These are phyloP conservation scores for Drosophila dunni DNA, from an alignment of 1,140 invertebrate species.

Conservation along the genomic window DNA sequence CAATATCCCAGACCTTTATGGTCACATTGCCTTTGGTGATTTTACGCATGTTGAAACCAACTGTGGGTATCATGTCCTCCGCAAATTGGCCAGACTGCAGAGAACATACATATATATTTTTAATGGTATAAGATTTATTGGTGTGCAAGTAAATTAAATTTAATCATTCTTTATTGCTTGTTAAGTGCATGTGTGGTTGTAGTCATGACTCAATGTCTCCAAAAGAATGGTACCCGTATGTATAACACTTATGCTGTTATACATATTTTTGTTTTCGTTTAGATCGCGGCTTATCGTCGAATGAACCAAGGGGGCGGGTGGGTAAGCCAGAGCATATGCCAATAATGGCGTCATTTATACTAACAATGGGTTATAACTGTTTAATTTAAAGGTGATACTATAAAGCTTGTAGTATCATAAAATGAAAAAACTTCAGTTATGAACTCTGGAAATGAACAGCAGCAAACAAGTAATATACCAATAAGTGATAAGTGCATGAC, in stretches of 20 bases:
- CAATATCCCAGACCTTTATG: conserved; percentile 99
- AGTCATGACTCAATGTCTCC: background rate
- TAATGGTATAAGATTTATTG: no score
- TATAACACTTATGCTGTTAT: background rate
- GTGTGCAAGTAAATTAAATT: background rate
- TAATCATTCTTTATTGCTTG: conserved; percentile 1
- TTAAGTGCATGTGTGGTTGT: background rate
- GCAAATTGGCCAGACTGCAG: conserved; percentile 98
- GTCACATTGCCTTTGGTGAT: conserved; percentile 99
- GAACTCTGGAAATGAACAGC: conserved; percentile 19
- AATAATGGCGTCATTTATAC: conserved; percentile 62
- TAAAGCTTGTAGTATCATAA: conserved; percentile 42
- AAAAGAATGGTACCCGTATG: conserved; percentile 14
- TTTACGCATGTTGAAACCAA: conserved; percentile 99
- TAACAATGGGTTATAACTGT: conserved; percentile 28
- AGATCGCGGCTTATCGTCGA: conserved; percentile 49
- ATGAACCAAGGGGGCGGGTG: conserved; percentile 2
- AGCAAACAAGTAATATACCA: conserved; percentile 4
- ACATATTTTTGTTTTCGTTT: background rate
- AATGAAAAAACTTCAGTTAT: conserved; percentile 50
- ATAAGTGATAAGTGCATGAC: conserved; percentile 46
- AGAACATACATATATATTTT: conserved; percentile 7
- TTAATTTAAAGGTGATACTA: conserved; percentile 18
- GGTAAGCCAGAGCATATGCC: conserved; percentile 1
- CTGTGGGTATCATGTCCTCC: conserved; percentile 99